Evolutionary conservation across 1,140 invertebrate genomes (phyloP).

Genomic region (Drosophila equinoxialis): DNA sequence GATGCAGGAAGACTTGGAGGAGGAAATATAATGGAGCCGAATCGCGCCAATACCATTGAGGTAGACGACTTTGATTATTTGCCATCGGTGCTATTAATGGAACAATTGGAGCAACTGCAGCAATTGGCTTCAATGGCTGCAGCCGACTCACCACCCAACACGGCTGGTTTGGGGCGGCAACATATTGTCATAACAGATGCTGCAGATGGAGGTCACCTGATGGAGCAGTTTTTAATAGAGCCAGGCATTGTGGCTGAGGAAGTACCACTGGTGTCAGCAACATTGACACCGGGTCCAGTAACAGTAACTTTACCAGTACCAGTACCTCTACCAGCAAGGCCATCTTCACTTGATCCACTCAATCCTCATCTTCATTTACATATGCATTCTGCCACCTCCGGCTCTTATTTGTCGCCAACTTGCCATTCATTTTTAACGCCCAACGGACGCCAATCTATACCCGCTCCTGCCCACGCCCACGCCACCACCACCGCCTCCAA

Average conservation of each 20-base stretch:
- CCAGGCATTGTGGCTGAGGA: conserved; percentile 65
- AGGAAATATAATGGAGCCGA: conserved; percentile 63
- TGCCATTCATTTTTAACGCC: conserved; percentile 41
- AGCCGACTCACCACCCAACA: conserved; percentile 74
- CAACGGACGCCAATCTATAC: conserved; percentile 59
- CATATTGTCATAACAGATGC: conserved; percentile 66
- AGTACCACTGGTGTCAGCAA: conserved; percentile 19
- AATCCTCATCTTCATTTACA: conserved; percentile 67
- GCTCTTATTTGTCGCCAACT: conserved; percentile 53
- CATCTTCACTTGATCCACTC: conserved; percentile 41
- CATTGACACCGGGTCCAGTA: not conserved
- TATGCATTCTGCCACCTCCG: conserved; percentile 45
- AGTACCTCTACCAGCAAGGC: not conserved
- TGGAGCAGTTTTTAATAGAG: conserved; percentile 75
- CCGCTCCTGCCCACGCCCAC: conserved; percentile 50
- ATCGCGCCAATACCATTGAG: conserved; percentile 79
- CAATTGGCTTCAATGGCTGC: conserved; percentile 73
- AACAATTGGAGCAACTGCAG: conserved; percentile 76
- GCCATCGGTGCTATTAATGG: conserved; percentile 65
- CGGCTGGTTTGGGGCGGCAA: conserved; percentile 47
- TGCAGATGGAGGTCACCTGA: conserved; percentile 63
- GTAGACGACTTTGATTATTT: conserved; percentile 79
- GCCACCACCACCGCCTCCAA: conserved; percentile 48
- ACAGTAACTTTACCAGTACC: not conserved
- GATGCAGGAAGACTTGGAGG: conserved; percentile 20